Evolutionary conservation across 2,888 invertebrate species (phyloP).

Genomic region (Monopis laevigella): DNA sequence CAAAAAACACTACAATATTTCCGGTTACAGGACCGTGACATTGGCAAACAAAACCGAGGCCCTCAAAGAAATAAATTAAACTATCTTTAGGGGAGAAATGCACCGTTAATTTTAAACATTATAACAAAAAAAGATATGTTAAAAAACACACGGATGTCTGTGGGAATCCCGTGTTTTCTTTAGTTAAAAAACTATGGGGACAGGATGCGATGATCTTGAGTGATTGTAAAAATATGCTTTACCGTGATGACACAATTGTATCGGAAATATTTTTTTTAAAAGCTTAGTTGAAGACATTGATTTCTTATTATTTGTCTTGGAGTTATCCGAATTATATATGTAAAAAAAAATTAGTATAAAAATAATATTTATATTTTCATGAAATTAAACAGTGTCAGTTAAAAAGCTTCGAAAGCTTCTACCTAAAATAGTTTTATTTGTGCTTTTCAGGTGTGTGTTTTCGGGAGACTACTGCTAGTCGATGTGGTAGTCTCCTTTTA

Average conservation of each 20-base stretch:
- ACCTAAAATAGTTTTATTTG: too few species aligned
- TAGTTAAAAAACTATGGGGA: constrained; percentile 38
- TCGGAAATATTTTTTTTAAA: neutral
- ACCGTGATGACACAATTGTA: neutral
- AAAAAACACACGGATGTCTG: constrained; percentile 46
- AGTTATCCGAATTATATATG: too few species aligned
- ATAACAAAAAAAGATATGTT: constrained; percentile 35
- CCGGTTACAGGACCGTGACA: constrained; percentile 26
- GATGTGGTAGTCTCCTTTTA: too few species aligned
- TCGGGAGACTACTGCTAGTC: too few species aligned
- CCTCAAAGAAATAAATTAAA: constrained; percentile 61
- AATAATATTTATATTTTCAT: too few species aligned
- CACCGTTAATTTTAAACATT: constrained; percentile 60
- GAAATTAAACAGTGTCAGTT: too few species aligned
- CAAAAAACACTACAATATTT: too few species aligned
- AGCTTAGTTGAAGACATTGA: too few species aligned
- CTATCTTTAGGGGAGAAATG: constrained; percentile 57
- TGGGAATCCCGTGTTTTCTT: constrained; percentile 37
- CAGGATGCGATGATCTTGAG: constrained; percentile 39
- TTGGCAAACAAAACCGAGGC: constrained; percentile 52
- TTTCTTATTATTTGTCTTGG: too few species aligned
- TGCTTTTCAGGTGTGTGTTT: too few species aligned
- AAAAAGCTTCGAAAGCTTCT: too few species aligned
- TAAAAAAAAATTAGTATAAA: neutral
- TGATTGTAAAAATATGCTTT: neutral